Evolutionary conservation across 1,140 invertebrate genomes (phyloP), one percentile per base, ranked within the genome.

Genomic region (Pachypsylla venusta): DNA sequence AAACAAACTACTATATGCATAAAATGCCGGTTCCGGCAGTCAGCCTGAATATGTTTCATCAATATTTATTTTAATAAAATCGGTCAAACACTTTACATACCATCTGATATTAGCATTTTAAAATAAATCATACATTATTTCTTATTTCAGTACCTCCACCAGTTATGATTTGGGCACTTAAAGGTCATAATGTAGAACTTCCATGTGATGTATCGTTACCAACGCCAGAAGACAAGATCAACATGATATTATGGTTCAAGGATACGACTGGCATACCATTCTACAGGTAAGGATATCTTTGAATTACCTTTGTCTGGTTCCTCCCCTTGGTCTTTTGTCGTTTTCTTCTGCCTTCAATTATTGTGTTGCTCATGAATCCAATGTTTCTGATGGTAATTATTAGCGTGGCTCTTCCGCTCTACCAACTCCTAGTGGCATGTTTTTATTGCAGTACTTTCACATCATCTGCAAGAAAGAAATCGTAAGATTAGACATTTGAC

Each of bases 191-290:
- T 13, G 79, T 77, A 1, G 73, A 74, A 30, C 72, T 88, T 53
- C 77, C 78, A 40, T 87, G 85, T 67, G 78, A 83, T 66, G 69
- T 83, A 16, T 68, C 74, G n/a, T 74, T 79, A 0, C 72, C 72
- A 4, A 72, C 73, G 13, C 64, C 70, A 14, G 74, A 77, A 57
- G 85, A 87, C 64, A 75, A 77, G 65, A 75, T 84, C 25, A 77
- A 78, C 68, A 76, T 85, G 67, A 75, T 85, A 26, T 75, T 85
- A 22, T 86, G 83, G 83, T 86, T 84, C 70, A 81, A 80, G 67
- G 77, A 78, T 62, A 76, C 79, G 58, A 74, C 75, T 72, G 76
- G 78, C 25, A 73, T 70, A 54, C 75, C 76, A 12, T 69, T 77
- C 53, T 77, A 75, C 65, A 77, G 73, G 65, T 66, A 56, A 59